These are phyloP conservation scores for Strigops habroptila DNA, from an alignment of 2,113 vertebrate genomes.

Conservation along the genomic window DNA sequence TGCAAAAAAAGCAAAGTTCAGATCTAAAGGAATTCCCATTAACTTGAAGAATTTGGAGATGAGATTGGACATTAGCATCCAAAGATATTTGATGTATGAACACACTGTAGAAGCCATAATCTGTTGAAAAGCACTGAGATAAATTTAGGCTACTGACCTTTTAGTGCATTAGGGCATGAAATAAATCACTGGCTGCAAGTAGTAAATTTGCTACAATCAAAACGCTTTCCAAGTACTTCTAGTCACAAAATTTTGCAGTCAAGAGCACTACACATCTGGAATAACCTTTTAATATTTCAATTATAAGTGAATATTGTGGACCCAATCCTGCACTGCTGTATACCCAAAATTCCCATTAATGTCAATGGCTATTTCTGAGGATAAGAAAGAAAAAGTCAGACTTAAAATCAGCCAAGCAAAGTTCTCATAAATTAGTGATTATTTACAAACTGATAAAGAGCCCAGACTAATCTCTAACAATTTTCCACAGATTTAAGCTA, in stretches of 20 bases:
- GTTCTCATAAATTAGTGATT: background rate
- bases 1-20: background rate
- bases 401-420: background rate
- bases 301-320: background rate
- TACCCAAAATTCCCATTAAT: background rate
- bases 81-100: background rate
- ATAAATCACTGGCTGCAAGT: constrained; percentile 31
- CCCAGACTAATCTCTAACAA: background rate
- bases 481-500: background rate
- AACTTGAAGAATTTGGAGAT: background rate
- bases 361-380: background rate
- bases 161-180: constrained; percentile 32
- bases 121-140: constrained; percentile 61
- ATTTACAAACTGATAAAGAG: background rate
- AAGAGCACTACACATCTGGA: background rate
- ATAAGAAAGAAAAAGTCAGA: background rate
- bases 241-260: constrained; percentile 6
- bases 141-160: constrained; percentile 55
- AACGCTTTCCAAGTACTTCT: constrained; percentile 40
- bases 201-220: constrained; percentile 49
- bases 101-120: constrained; percentile 13
- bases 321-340: background rate
- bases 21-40: constrained; percentile 21
- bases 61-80: background rate
- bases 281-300: constrained; percentile 35